Evolutionary conservation across 2,113 vertebrate genomes (phyloP).

Genomic region (Phasianus colchicus): DNA sequence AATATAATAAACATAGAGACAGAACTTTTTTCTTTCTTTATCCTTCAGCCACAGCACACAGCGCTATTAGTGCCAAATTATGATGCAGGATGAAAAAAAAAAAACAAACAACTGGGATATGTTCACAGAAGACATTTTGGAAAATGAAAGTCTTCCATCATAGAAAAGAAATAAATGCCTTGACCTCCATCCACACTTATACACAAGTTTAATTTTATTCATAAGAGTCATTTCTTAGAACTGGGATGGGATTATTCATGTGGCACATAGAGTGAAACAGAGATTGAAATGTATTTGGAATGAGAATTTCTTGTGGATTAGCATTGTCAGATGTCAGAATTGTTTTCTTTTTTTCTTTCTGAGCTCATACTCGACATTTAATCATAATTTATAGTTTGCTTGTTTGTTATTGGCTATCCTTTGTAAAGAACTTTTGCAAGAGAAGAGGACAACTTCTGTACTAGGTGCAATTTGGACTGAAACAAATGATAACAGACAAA

Average conservation of each 20-base stretch:
- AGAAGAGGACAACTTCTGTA: background rate
- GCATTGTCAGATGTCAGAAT: background rate
- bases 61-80: background rate
- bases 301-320: background rate
- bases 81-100: background rate
- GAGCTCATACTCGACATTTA: background rate
- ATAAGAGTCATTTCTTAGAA: constrained; percentile 4
- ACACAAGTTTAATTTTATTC: constrained; percentile 8
- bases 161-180: background rate
- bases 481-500: background rate
- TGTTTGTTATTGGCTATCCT: background rate
- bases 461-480: background rate
- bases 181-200: background rate
- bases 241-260: background rate
- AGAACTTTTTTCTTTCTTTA: background rate
- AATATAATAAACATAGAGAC: background rate
- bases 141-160: background rate
- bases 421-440: background rate
- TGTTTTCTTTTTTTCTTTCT: background rate
- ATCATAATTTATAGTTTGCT: background rate
- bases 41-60: background rate
- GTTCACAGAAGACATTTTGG: background rate
- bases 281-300: background rate
- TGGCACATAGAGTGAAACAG: background rate
- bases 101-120: background rate